Evolutionary conservation across 1,140 invertebrate genomes (phyloP).

Genomic region (Magallana ariakensis): DNA sequence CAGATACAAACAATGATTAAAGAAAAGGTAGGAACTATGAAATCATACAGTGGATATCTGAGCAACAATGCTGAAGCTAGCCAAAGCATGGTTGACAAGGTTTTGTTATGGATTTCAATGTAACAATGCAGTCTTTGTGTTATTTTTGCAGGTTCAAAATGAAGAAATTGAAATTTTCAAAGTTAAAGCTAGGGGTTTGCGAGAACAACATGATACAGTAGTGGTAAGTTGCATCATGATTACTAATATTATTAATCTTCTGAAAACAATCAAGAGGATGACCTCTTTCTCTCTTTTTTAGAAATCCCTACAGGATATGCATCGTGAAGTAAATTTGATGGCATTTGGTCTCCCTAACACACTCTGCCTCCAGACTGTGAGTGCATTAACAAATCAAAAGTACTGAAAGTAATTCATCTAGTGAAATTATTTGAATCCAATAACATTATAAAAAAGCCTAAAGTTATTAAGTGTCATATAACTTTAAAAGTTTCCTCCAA

Average conservation of each 20-base stretch:
- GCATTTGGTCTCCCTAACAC: constrained; percentile 21
- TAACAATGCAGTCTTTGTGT: too few relatives aligned
- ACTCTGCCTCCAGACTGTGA: neutral
- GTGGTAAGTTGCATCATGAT: neutral
- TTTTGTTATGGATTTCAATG: too few relatives aligned
- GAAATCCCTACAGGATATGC: constrained; percentile 11
- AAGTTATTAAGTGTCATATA: too few relatives aligned
- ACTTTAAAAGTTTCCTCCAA: too few relatives aligned
- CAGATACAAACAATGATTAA: neutral
- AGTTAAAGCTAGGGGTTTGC: neutral
- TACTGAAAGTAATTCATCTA: too few relatives aligned
- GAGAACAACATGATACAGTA: neutral
- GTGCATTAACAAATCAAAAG: too few relatives aligned
- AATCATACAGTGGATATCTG: too few relatives aligned
- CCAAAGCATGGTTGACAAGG: too few relatives aligned
- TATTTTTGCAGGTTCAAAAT: neutral
- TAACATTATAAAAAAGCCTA: too few relatives aligned
- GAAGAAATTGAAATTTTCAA: neutral
- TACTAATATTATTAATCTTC: neutral
- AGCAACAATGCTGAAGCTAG: too few relatives aligned
- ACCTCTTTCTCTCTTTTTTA: neutral
- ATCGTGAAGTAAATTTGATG: neutral
- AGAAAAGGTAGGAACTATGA: constrained; percentile 15
- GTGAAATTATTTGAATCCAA: too few relatives aligned
- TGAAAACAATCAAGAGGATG: neutral